Conservation (phyloP, 2,113 vertebrate species). For the Gorsachius goisagi region DNA sequence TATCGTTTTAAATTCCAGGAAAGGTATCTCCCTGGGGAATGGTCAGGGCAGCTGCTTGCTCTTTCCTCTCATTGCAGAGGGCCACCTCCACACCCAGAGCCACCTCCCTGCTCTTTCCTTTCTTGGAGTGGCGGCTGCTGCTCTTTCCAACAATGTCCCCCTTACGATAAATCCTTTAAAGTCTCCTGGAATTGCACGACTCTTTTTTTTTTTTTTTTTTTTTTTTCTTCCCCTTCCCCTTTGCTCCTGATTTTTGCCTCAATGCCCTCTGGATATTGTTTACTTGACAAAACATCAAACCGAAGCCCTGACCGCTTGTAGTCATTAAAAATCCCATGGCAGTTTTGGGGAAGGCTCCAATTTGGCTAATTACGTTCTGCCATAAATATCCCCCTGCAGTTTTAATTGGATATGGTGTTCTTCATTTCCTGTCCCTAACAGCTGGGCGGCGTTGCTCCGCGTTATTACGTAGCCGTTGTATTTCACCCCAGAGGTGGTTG, state of each 20-base stretch:
- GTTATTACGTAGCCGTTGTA: background rate
- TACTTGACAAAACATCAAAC: slow-evolving; percentile 54
- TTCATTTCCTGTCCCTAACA: slow-evolving; percentile 60
- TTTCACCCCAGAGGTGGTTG: background rate
- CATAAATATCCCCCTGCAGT: slow-evolving; percentile 63
- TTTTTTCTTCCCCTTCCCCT: background rate
- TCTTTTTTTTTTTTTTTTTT: background rate
- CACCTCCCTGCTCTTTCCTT: slow-evolving; percentile 46
- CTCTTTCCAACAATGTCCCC: slow-evolving; percentile 53
- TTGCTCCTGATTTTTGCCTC: slow-evolving; percentile 45
- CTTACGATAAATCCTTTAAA: slow-evolving; percentile 59
- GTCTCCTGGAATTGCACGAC: slow-evolving; percentile 1
- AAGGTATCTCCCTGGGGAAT: slow-evolving; percentile 62
- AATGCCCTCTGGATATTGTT: slow-evolving; percentile 56
- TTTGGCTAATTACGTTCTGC: slow-evolving; percentile 51
- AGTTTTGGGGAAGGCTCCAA: slow-evolving; percentile 59
- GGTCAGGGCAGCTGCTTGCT: slow-evolving; percentile 13
- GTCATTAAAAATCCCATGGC: slow-evolving; percentile 58
- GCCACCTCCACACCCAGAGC: slow-evolving; percentile 60
- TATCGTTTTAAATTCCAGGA: slow-evolving; percentile 74
- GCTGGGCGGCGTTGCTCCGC: background rate
- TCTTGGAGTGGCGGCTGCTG: background rate
- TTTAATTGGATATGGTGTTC: slow-evolving; percentile 63
- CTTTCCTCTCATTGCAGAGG: slow-evolving; percentile 56
- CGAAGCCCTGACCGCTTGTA: background rate